Conservation (phyloP, 2,888 invertebrate genomes). For the Drosophila maculinotata region DNA sequence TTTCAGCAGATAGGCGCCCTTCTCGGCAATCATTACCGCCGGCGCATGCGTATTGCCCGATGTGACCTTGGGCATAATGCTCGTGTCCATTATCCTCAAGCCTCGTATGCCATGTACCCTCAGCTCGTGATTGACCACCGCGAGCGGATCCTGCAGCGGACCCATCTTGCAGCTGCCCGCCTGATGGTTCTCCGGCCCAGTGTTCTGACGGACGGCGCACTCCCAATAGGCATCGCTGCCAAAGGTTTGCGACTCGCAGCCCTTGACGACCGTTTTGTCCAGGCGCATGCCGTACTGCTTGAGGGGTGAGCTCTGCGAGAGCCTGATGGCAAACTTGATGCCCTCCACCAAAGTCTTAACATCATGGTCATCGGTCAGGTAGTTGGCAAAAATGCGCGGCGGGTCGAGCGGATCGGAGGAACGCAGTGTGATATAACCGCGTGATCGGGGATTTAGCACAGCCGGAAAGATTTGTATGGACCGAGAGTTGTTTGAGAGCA, state of each 20-base stretch:
- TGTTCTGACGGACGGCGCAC: slow-evolving; percentile 89
- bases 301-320: slow-evolving; percentile 89
- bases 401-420: slow-evolving; percentile 92
- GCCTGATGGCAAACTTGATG: slow-evolving; percentile 90
- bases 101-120: slow-evolving; percentile 88
- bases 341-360: slow-evolving; percentile 92
- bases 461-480: slow-evolving; percentile 92
- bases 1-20: slow-evolving; percentile 85
- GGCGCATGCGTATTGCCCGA: slow-evolving; percentile 92
- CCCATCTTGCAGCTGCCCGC: slow-evolving; percentile 94
- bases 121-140: slow-evolving; percentile 90
- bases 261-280: slow-evolving; percentile 90
- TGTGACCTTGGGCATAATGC: slow-evolving; percentile 91
- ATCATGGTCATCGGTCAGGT: slow-evolving; percentile 87
- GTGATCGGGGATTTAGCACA: slow-evolving; percentile 93
- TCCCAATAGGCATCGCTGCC: slow-evolving; percentile 91
- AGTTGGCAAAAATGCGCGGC: slow-evolving; percentile 94
- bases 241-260: slow-evolving; percentile 91
- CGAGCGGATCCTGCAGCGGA: slow-evolving; percentile 88
- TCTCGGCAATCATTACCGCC: slow-evolving; percentile 93
- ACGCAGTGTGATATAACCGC: slow-evolving; percentile 91
- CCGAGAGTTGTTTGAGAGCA: slow-evolving; percentile 89
- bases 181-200: slow-evolving; percentile 93
- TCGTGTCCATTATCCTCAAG: slow-evolving; percentile 91
- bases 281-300: slow-evolving; percentile 90